Percentiles rank a stretch among this genome's conserved stretches.
Conservation (phyloP, 2,113 vertebrate genomes). For the Tragulus kanchil region DNA sequence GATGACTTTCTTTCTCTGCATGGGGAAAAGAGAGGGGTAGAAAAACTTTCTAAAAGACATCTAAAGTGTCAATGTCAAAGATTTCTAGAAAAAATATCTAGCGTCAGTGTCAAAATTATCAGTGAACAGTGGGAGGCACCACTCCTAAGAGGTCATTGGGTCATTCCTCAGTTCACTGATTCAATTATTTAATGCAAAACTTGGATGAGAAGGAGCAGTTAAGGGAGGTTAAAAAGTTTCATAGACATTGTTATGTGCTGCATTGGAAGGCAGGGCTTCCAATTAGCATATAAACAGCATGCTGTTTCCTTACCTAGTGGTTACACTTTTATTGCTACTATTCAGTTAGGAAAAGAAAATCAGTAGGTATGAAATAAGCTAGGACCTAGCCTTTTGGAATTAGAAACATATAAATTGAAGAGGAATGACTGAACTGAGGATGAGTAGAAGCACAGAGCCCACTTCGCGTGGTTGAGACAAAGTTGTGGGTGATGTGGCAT, state of each 20-base stretch:
- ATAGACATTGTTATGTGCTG: not conserved
- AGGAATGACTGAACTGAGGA: not conserved
- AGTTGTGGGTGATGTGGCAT: accelerated
- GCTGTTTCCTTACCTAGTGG: not conserved
- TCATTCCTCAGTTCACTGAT: not conserved
- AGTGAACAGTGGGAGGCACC: not conserved
- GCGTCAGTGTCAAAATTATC: conserved; percentile 11
- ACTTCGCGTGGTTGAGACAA: not conserved
- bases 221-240: not conserved
- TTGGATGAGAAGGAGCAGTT: not conserved
- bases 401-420: not conserved
- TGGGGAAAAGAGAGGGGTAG: not conserved
- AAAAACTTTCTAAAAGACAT: not conserved
- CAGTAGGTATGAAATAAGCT: conserved; percentile 13
- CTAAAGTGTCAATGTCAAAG: conserved; percentile 17
- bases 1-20: not conserved
- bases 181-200: conserved; percentile 18
- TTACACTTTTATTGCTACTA: not conserved
- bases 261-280: not conserved
- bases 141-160: not conserved
- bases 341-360: conserved; percentile 1
- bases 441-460: not conserved
- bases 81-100: not conserved
- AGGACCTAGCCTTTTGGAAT: not conserved
- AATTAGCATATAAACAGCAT: not conserved